phyloP scores from a whole-genome alignment of 1,140 invertebrate genomes.

The Amyelois transitella region DNA sequence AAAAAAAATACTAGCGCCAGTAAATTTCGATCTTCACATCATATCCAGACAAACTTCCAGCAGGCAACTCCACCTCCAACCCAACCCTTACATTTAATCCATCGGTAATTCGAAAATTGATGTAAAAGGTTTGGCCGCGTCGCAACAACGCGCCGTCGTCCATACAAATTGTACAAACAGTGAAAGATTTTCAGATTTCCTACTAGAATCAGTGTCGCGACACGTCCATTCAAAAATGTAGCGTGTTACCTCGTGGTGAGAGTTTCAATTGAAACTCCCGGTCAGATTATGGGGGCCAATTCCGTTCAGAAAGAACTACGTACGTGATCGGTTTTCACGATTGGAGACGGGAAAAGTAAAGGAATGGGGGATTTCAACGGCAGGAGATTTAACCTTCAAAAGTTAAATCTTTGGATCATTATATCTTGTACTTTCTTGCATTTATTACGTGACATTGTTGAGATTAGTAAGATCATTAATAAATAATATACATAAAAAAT shows the following conservation, averaged over 20 bases:
- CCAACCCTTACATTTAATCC: constrained; percentile 68
- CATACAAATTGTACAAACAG: constrained; percentile 54
- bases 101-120: constrained; percentile 73
- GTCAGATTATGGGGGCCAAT: constrained; percentile 61
- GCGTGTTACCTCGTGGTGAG: constrained; percentile 47
- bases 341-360: constrained; percentile 31
- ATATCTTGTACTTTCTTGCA: neutral
- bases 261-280: constrained; percentile 56
- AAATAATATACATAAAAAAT: no score
- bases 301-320: constrained; percentile 66
- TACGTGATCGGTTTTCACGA: constrained; percentile 51
- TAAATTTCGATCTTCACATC: constrained; percentile 69
- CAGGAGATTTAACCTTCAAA: constrained; percentile 50
- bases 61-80: constrained; percentile 43
- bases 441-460: neutral
- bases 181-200: constrained; percentile 56
- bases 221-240: constrained; percentile 41
- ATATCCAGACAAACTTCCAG: constrained; percentile 48
- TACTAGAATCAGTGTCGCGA: constrained; percentile 44
- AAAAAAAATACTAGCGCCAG: constrained; percentile 29
- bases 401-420: constrained; percentile 12
- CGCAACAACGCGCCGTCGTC: constrained; percentile 31
- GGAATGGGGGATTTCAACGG: constrained; percentile 30
- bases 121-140: constrained; percentile 56
- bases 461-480: no score